Percentiles rank a stretch among this genome's conserved stretches.
Conservation (phyloP, 2,797 vertebrate species). For the Anguilla megastoma region DNA sequence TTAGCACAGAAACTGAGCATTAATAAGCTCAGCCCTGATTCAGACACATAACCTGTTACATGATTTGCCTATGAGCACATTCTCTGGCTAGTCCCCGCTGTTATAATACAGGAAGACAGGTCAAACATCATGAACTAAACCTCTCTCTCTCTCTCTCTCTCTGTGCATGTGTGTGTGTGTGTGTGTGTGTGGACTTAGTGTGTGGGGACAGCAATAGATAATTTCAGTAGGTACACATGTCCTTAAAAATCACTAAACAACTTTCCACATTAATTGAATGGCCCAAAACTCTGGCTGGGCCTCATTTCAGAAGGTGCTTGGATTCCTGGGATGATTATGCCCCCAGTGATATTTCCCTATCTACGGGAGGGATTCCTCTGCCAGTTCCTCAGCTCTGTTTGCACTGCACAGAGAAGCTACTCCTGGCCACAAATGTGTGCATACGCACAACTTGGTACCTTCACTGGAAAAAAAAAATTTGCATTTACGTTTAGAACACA, state of each 20-base stretch:
- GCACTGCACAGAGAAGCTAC: not conserved
- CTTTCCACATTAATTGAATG: not conserved
- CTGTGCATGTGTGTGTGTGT: not conserved
- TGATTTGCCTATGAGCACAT: not conserved
- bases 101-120: no score
- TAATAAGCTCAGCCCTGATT: not conserved
- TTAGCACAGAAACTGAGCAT: not conserved
- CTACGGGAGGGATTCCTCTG: not conserved
- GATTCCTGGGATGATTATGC: not conserved
- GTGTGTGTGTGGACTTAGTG: not conserved
- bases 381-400: not conserved
- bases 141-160: not conserved
- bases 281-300: no score
- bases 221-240: not conserved
- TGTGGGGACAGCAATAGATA: not conserved
- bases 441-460: no score
- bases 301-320: not conserved
- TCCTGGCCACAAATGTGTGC: not conserved
- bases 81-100: not conserved
- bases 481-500: no score
- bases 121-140: not conserved
- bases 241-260: not conserved
- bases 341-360: not conserved
- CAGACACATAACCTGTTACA: not conserved
- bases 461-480: no score